Percentiles rank a stretch among this genome's conserved stretches.
These are phyloP conservation scores for Carabus problematicus DNA, from an alignment of 2,888 invertebrate genomes.

Conservation along the genomic window DNA sequence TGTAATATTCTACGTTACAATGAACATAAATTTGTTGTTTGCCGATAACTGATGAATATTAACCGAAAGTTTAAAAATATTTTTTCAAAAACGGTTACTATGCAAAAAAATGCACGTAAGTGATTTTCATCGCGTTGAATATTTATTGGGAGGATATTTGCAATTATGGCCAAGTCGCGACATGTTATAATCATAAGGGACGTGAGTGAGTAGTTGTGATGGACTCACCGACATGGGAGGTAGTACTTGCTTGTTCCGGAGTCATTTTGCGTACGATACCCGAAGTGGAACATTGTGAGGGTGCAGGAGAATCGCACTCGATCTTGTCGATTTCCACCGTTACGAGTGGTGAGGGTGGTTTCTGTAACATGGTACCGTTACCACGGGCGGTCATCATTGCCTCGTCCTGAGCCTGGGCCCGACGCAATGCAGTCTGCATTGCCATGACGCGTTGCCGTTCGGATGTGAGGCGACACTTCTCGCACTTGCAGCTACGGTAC, in stretches of 20 bases:
- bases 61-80: too few relatives aligned
- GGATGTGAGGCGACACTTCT: constrained; percentile 85
- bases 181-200: too few relatives aligned
- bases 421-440: constrained; percentile 79
- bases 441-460: constrained; percentile 92
- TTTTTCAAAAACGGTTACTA: too few relatives aligned
- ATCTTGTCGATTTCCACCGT: constrained; percentile 54
- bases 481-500: constrained; percentile 83
- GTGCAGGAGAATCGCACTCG: constrained; percentile 68
- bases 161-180: too few relatives aligned
- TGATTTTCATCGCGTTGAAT: too few relatives aligned
- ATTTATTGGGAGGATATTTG: too few relatives aligned
- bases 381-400: constrained; percentile 61
- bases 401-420: constrained; percentile 88
- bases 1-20: too few relatives aligned
- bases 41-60: too few relatives aligned
- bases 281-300: constrained; percentile 66
- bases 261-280: constrained; percentile 58
- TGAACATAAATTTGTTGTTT: too few relatives aligned
- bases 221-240: constrained; percentile 61
- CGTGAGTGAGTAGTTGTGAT: background rate
- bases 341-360: constrained; percentile 58
- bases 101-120: too few relatives aligned
- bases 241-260: constrained; percentile 59
- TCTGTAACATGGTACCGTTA: constrained; percentile 48